Evolutionary conservation across 2,113 vertebrate genomes (phyloP), one percentile per base, ranked within the genome.

Genomic region (Quiscalus mexicanus): DNA sequence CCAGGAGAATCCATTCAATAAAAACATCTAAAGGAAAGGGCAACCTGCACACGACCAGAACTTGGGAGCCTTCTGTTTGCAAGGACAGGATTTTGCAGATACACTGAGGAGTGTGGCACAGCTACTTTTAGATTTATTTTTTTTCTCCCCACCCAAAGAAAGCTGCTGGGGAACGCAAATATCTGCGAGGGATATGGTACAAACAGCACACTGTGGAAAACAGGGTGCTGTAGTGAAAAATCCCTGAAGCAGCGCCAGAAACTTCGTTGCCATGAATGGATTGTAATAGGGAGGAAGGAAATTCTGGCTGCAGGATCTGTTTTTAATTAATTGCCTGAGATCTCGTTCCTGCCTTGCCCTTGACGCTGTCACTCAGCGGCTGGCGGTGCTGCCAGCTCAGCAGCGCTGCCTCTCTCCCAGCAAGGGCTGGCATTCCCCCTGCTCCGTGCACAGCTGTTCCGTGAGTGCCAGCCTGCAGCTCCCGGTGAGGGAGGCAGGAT

Each of bases 271-370:
- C 60, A 71, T 70, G 84, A 93, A 89, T 53, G 59, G 69, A 74
- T 64, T 59, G 73, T 81, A 84, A 87, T 4, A 56, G 52, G 64
- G 74, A 84, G 87, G 80, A 81, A 89, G 79, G 37, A 82, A 89
- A 84, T 56, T 77, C 71, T 91, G 86, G 64, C 80, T 89, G 87
- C 65, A 45, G 74, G 81, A 82, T 70, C 49, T 70, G 79, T 8
- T 89, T 82, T 84, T 82, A 89, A 89, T 84, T 75, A 93, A 96
- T 87, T 78, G 28, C 74, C 74, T 56, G 17, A 21, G 49, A 56
- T 52, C 64, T 93, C 44, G 25, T 79, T 81, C 19, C 10, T 73
- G 53, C 42, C 89, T 35, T 93, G 77, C 41, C 70, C 74, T 84
- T 76, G 87, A 50, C 73, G 78, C 87, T 91, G 87, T 87, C 94